Base-by-base conservation (phyloP, 2,888 invertebrate genomes). In the Thymelicus sylvestris region DNA sequence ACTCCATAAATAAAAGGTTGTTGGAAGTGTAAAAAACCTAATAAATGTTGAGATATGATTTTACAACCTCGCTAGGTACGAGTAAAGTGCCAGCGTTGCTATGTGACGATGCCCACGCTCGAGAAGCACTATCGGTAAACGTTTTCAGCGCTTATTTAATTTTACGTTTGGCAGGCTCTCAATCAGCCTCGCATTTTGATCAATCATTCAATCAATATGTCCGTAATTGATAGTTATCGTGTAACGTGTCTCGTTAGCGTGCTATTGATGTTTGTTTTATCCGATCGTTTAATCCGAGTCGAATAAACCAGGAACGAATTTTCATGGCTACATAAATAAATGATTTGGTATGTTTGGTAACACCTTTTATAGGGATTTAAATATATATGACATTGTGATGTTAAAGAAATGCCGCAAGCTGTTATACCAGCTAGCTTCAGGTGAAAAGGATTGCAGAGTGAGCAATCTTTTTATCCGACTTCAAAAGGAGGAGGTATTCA, bases 161-260 rank as follows among this genome's bases (percentile, higher is more conserved):
- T 87, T 82, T 77, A 81, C 83, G 83, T 83, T 82, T 80, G 81
- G 78, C 76, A 77, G 80, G 81, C 74, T 85, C 83, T 83, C 86
- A 87, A 87, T 87, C 84, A 86, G 84, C 78, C 81, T 80, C 78
- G 81, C 78, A 83, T 83, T 82, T 80, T 79, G 81, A 79, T 81
- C 85, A 85, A 86, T 87, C 84, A 85, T 86, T 86, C 82, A 84
- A 86, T 88, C 85, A 83, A 83, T 82, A 84, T 83, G 81, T 80
- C 79, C 83, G 83, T 86, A 87, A 88, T 88, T 85, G 82, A 87
- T 83, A 83, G 85, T 85, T 86, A 87, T 87, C 83, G 81, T 75
- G 81, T 87, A 85, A 85, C 79, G 77, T 77, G 77, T 77, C 84
- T 87, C 88, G 85, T 88, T 88, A 86, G 79, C 78, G 81, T 77